Percentiles rank a stretch among this genome's conserved stretches.
Conservation (phyloP, 2,888 invertebrate genomes). For the Scaptomyza parva region DNA sequence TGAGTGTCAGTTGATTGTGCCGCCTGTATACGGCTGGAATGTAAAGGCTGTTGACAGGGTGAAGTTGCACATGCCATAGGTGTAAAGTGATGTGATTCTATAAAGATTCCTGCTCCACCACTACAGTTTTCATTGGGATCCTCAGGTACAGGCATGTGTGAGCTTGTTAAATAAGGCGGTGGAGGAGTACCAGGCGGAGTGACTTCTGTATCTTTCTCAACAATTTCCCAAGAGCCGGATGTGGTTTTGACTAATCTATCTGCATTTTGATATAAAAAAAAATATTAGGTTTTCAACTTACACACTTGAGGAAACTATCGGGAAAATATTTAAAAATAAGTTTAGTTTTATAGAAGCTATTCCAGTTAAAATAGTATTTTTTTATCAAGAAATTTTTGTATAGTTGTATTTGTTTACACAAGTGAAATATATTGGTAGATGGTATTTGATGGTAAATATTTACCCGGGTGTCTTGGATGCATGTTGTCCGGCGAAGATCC, state of each 20-base stretch:
- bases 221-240: constrained; percentile 84
- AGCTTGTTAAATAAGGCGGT: constrained; percentile 88
- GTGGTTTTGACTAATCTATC: constrained; percentile 84
- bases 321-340: not conserved
- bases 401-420: not conserved
- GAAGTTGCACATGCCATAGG: constrained; percentile 68
- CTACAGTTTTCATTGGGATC: constrained; percentile 65
- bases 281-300: not conserved
- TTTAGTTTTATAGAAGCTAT: not conserved
- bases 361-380: not conserved
- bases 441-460: constrained; percentile 22
- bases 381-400: not conserved
- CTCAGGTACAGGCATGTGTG: constrained; percentile 74
- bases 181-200: constrained; percentile 95
- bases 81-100: constrained; percentile 80
- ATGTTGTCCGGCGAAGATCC: constrained; percentile 85
- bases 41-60: constrained; percentile 63
- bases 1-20: constrained; percentile 85
- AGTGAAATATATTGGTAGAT: too few species aligned
- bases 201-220: constrained; percentile 84
- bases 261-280: constrained; percentile 29
- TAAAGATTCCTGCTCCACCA: constrained; percentile 66
- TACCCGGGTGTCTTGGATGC: constrained; percentile 83
- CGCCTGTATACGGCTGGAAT: constrained; percentile 82
- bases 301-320: not conserved